phyloP scores from a whole-genome alignment of 2,888 invertebrate species.

The Nomada fabriciana region DNA sequence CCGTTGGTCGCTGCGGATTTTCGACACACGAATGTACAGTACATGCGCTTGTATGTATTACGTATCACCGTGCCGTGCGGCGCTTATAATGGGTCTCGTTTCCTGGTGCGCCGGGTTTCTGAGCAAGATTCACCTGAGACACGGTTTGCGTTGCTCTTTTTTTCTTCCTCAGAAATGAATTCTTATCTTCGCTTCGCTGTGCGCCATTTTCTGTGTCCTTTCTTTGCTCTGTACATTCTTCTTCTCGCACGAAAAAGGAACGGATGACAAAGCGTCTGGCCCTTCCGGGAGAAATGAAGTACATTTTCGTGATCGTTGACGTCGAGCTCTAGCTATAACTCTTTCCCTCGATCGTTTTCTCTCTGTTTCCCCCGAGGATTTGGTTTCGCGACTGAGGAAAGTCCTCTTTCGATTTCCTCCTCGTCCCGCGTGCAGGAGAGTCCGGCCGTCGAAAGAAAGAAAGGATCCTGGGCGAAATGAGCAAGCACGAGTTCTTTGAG shows the following conservation, averaged over 20 bases:
- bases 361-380: slow-evolving; percentile 7
- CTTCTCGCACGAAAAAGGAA: neutral
- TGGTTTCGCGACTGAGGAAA: slow-evolving; percentile 26
- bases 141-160: neutral
- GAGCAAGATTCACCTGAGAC: neutral
- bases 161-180: neutral
- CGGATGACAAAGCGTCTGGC: neutral
- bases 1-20: slow-evolving; percentile 21
- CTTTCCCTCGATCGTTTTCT: no score
- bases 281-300: neutral
- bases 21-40: neutral
- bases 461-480: slow-evolving; percentile 78
- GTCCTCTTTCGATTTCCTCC: slow-evolving; percentile 45
- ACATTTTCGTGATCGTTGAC: slow-evolving; percentile 33
- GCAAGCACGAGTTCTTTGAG: slow-evolving; percentile 82
- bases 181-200: neutral
- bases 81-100: neutral
- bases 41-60: no score
- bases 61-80: no score
- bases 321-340: neutral
- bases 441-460: slow-evolving; percentile 70
- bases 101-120: neutral
- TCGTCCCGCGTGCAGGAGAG: slow-evolving; percentile 33
- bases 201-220: neutral
- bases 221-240: neutral